phyloP scores from a whole-genome alignment of 2,113 vertebrate species.

The Trogon melanurus region DNA sequence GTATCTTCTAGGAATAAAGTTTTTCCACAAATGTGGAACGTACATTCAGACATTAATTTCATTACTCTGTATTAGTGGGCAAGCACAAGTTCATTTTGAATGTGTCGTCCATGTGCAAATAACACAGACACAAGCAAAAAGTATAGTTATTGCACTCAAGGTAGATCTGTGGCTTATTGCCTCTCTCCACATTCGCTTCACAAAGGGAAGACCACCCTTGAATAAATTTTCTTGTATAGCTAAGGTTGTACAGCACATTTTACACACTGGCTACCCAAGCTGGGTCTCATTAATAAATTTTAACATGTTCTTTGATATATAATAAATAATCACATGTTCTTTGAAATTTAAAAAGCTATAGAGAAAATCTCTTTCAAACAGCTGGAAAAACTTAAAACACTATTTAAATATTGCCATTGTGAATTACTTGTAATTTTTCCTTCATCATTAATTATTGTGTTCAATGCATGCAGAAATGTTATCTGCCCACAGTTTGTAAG shows the following conservation, averaged over 20 bases:
- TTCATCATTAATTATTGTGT: neutral
- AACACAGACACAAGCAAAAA: neutral
- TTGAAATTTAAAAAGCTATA: neutral
- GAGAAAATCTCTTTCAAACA: neutral
- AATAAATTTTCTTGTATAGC: neutral
- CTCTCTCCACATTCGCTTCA: neutral
- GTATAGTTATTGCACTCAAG: neutral
- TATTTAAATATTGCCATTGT: neutral
- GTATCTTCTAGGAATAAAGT: neutral
- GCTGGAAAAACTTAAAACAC: neutral
- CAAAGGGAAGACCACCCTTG: neutral
- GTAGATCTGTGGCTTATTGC: neutral
- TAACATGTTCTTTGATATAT: neutral
- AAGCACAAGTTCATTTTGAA: neutral
- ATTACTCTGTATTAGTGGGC: neutral
- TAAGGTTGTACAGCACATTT: neutral
- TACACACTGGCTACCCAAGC: neutral
- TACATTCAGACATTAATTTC: neutral
- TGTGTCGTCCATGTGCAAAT: neutral
- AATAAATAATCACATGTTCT: neutral
- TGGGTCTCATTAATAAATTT: neutral
- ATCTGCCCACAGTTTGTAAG: neutral
- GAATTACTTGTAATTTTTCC: neutral
- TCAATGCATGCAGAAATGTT: neutral
- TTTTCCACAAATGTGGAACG: neutral